Conservation (phyloP, 2,797 vertebrate species). For the Thalassophryne amazonica region DNA sequence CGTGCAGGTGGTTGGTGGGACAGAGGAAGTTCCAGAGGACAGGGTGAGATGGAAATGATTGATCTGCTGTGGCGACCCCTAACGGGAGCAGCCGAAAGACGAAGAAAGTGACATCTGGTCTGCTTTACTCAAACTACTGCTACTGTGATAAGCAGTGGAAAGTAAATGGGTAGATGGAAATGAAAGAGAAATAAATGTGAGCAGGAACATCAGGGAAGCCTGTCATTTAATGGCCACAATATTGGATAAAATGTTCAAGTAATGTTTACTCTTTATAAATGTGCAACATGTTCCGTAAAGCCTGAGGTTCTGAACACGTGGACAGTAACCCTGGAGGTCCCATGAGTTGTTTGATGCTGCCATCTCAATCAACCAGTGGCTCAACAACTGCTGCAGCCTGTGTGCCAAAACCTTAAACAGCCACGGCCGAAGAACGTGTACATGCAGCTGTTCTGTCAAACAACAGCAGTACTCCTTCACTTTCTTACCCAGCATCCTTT, state of each 20-base stretch:
- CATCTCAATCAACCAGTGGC: background rate
- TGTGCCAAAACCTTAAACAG: slow-evolving; percentile 15
- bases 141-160: no score
- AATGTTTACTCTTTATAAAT: slow-evolving; percentile 34
- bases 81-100: no score
- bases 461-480: slow-evolving; percentile 21
- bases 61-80: no score
- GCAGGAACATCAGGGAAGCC: slow-evolving; percentile 33
- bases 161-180: no score
- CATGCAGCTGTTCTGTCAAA: slow-evolving; percentile 19
- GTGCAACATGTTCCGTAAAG: background rate
- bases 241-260: slow-evolving; percentile 50
- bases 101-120: no score
- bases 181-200: slow-evolving; percentile 61
- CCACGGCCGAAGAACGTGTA: slow-evolving; percentile 25
- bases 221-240: slow-evolving; percentile 45
- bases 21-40: no score
- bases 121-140: no score
- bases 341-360: slow-evolving; percentile 8
- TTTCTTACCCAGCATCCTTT: slow-evolving; percentile 28
- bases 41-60: no score
- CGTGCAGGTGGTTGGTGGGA: no score
- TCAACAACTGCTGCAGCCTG: slow-evolving; percentile 7
- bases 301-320: background rate
- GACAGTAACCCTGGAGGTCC: background rate